Evolutionary conservation across 2,113 vertebrate genomes (phyloP), one percentile per base, ranked within the genome.

Genomic region (Motacilla alba): DNA sequence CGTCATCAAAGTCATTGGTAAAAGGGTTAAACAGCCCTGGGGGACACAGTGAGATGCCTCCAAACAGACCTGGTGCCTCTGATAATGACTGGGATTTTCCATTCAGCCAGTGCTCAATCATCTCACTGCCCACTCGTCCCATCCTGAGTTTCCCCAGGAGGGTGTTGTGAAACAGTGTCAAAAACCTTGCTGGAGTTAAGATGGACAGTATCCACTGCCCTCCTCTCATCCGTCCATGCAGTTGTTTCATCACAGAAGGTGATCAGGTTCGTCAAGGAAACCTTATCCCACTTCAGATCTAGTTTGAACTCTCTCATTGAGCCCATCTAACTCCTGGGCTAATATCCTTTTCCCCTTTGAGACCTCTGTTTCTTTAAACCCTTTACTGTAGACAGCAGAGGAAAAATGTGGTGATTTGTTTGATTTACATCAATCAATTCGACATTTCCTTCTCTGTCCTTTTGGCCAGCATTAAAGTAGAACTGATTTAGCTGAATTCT

Each of bases 121-220:
- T 26, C 30, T 75, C 70, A 35, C n/a, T 75, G 59, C 43, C 41
- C n/a, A 8, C 35, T 66, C 0, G 0, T 66, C 50, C 43, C 43
- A 20, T 30, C 26, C 31, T 11, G 20, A 58, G 10, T 31, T 67
- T 59, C 10, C 26, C 37, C 37, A 31, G 62, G 35, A 43, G 16
- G 8, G 13, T 59, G 35, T 20, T 59, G 44, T 31, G 44, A 50
- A 66, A 35, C 27, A 11, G 5, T 13, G 31, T 50, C 0, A 0
- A 35, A 67, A 35, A 35, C 21, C 31, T 76, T 43, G 26, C 44
- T 76, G 52, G 27, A 67, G 26, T 14, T 12, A 43, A 23, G 59
- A 39, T 39, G 28, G 41, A 43, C 53, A 44, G 9, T 37, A 59
- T 18, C 17, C 44, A 10, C 63, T 68, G 46, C 37, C 33, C 31